Base-by-base conservation (phyloP, 2,888 invertebrate species). In the Microplitis deprimator region DNA sequence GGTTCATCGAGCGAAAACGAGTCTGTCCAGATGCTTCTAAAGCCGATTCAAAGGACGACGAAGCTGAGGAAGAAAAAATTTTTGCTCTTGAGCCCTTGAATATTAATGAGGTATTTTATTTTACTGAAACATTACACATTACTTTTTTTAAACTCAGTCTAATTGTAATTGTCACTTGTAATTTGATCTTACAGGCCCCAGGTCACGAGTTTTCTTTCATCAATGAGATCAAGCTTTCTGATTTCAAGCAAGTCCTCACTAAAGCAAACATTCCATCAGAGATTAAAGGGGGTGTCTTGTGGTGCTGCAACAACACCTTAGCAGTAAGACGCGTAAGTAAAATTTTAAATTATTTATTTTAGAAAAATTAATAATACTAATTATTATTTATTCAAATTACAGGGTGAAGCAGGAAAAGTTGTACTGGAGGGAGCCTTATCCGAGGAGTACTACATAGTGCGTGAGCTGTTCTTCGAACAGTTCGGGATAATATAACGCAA, bases 401-500 rank as follows among this genome's bases (percentile, higher is more conserved):
- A 97, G 95, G 94, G 96, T 90, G 98, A 98, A 85, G 94, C 95
- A 73, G 98, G 98, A 0, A 94, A 95, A 87, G 96, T 99, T 61
- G 95, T 97, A 59, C 91, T 99, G 78, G 99, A 99, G 91, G 99
- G 99, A 0, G 95, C 96, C 76, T 91, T 98, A 0, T 96, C 97
- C 6, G 97, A 98, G 85, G 98, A 99, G 83, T 99, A 98, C 90
- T 99, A 96, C 90, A 95, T 94, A 92, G 95, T 99, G 68, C 92
- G 98, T 77, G 96, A 97, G 84, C 91, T 98, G 59, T 91, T 99
- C 40, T 99, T 99, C 88, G 95, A 96, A 81, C 98, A 99, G 89
- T 99, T 98, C 90, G 99, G 98, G 77, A 97, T 99, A 87, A 94
- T 98, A 74, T 98, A 92, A 91, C 82, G 71, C 67, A 40, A 29